A percentile compares a stretch with the other conserved stretches of the same genome.
Conservation (phyloP, 2,888 invertebrate species). For the Chrysolina americana region DNA sequence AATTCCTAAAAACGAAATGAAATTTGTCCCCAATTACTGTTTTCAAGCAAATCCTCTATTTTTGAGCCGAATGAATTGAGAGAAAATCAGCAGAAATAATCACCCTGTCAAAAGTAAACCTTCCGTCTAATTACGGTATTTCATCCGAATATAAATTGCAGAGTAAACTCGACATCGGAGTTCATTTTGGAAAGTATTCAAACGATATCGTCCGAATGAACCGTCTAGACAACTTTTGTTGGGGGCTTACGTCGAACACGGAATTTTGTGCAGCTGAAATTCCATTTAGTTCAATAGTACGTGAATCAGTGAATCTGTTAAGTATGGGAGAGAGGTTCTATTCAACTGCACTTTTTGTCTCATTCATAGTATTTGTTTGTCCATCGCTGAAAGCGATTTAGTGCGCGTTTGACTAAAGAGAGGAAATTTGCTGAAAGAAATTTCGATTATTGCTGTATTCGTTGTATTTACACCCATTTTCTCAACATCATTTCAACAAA, state of each 20-base stretch:
- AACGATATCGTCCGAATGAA: slow-evolving; percentile 4
- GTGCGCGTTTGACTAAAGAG: neutral
- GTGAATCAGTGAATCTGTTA: neutral
- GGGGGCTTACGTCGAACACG: neutral
- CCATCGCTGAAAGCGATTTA: neutral
- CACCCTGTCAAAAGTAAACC: slow-evolving; percentile 4
- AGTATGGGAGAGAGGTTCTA: neutral
- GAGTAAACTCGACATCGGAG: slow-evolving; percentile 2
- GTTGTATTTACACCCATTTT: too few species aligned
- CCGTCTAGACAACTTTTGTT: slow-evolving; percentile 17
- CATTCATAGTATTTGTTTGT: neutral
- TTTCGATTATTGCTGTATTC: too few species aligned
- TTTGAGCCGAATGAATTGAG: neutral
- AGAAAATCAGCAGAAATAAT: neutral
- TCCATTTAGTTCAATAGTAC: slow-evolving; percentile 8
- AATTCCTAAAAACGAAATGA: too few species aligned
- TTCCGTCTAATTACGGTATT: neutral
- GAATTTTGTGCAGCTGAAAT: neutral
- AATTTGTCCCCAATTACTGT: neutral
- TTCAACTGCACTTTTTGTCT: neutral
- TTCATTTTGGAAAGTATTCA: slow-evolving; percentile 2
- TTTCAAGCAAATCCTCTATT: neutral
- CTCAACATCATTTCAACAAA: too few species aligned
- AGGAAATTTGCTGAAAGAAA: too few species aligned
- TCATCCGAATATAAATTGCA: neutral